These are phyloP conservation scores for Mactra quadrangularis DNA, from an alignment of 1,140 invertebrate genomes.

Conservation along the genomic window DNA sequence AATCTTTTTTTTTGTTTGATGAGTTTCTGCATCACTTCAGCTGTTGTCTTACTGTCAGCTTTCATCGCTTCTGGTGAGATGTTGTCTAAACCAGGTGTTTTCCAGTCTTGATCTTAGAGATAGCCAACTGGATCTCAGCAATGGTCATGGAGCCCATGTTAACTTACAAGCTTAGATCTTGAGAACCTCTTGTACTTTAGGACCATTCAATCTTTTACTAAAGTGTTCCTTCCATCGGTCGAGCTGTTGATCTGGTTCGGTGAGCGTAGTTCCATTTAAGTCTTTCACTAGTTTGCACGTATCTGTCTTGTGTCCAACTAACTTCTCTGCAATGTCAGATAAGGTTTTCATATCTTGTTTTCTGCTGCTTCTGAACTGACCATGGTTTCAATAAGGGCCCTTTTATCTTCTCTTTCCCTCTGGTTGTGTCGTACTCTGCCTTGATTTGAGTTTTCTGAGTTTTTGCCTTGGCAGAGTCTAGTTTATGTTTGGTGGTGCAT, in stretches of 20 bases:
- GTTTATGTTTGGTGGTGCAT: not conserved
- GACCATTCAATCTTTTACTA: not conserved
- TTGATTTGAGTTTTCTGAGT: not conserved
- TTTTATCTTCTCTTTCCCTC: constrained; percentile 15
- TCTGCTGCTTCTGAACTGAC: not conserved
- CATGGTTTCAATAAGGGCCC: not conserved
- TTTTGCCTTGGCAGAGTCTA: not conserved
- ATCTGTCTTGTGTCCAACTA: not conserved
- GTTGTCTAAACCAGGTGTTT: not conserved
- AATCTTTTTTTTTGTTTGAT: constrained; percentile 12
- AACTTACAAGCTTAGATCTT: constrained; percentile 55
- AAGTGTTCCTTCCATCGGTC: constrained; percentile 20
- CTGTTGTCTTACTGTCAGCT: not conserved
- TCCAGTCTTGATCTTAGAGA: constrained; percentile 4
- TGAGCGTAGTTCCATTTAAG: not conserved
- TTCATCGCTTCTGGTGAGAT: constrained; percentile 31
- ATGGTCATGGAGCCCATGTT: constrained; percentile 2
- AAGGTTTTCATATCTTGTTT: not conserved
- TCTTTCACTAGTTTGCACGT: constrained; percentile 1
- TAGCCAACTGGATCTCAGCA: not conserved
- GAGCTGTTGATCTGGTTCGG: not conserved
- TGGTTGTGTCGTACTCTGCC: not conserved
- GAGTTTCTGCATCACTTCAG: constrained; percentile 13
- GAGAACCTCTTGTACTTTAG: constrained; percentile 7
- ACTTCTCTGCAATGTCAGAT: constrained; percentile 17